Base-by-base conservation (phyloP, 2,888 invertebrate genomes). In the Eucera pruinosa region DNA sequence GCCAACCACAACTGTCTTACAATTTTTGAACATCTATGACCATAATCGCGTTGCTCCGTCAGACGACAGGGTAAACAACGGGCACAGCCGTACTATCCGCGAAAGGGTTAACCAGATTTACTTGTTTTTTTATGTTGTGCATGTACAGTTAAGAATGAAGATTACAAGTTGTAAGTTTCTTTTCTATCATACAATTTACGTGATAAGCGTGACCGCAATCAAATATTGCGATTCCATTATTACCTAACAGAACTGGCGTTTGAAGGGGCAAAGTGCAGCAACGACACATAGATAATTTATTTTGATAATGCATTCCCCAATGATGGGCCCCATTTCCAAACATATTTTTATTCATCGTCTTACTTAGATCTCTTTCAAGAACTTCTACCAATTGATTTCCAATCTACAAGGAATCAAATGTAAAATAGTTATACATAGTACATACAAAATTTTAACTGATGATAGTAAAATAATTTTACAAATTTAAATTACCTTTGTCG, bases 131-230 rank as follows among this genome's bases (percentile, higher is more conserved):
- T n/a, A n/a, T 25, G 9, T 69, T 57, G 33, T 55, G 45, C 68
- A 70, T 58, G 50, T 68, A 48, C 58, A 67, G 47, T 81, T 68
- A 86, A 66, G 88, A 77, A 86, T 93, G 93, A 78, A 92, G 89
- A 85, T 91, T 87, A 89, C 93, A 89, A 84, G 88, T 88, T 57
- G 88, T 87, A 54, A 95, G 88, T 90, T 93, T 94, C 85, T 94
- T 94, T 81, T 94, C 93, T 84, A 94, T 93, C 85, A 95, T 93
- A 89, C 95, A 95, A 5, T 94, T 93, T 0, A 94, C 94, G 62
- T 95, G 95, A 89, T 94, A 95, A 66, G 93, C 93, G 86, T 95
- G 95, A 55, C 95, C 94, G 87, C 95, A 95, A 66, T 93, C 93
- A 89, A 95, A 95, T 57, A 94, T 93, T 92, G 94, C 94, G 2